Evolutionary conservation across 2,113 vertebrate genomes (phyloP).

Genomic region (Oreochromis niloticus): DNA sequence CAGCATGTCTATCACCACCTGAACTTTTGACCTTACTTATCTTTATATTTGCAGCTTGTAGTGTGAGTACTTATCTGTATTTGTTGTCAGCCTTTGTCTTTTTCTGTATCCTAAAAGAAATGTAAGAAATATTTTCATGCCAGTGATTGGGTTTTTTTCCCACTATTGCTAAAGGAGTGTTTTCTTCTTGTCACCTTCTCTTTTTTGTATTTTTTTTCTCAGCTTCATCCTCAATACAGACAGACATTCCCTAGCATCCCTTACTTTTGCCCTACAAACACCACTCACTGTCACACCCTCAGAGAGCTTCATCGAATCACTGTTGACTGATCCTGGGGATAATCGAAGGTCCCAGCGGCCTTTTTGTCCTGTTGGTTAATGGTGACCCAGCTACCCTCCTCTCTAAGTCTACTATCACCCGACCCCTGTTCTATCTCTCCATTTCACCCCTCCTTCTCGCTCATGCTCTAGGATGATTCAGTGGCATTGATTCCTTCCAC

Average conservation of each 20-base stretch:
- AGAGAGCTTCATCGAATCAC: conserved; percentile 19
- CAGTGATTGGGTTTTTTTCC: accelerated
- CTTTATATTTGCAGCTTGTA: neutral
- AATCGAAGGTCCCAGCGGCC: conserved; percentile 54
- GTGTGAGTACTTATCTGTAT: neutral
- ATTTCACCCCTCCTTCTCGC: neutral
- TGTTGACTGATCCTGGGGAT: conserved; percentile 38
- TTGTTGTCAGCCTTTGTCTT: neutral
- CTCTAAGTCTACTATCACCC: neutral
- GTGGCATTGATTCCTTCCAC: conserved; percentile 43
- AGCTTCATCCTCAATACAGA: neutral
- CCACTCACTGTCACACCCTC: conserved; percentile 18
- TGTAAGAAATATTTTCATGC: neutral
- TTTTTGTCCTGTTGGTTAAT: conserved; percentile 55
- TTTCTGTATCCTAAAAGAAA: neutral
- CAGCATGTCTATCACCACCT: neutral
- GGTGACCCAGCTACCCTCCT: conserved; percentile 30
- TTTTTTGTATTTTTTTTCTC: neutral
- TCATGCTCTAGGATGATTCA: conserved; percentile 22
- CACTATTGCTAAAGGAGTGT: neutral
- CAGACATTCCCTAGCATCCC: neutral
- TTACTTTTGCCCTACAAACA: conserved; percentile 21
- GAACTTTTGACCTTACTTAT: neutral
- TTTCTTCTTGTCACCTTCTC: conserved; percentile 15
- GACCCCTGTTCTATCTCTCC: neutral